These are phyloP conservation scores for Mustela erminea DNA, from an alignment of 2,797 vertebrate genomes.

Conservation along the genomic window DNA sequence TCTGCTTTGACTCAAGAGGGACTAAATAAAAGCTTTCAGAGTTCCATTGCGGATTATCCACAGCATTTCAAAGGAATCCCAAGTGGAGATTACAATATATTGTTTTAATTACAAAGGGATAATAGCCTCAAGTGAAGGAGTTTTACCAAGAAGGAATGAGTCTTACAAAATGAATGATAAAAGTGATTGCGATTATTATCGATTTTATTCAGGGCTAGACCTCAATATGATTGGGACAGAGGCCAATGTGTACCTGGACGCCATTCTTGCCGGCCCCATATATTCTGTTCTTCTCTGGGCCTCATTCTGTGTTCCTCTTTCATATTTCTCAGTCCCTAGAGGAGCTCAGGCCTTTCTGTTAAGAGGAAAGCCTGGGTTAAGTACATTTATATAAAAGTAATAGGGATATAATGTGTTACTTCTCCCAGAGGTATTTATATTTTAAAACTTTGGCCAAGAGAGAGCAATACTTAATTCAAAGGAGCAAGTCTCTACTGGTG, in stretches of 20 bases:
- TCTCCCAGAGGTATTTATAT: slow-evolving; percentile 61
- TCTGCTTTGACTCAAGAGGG: slow-evolving; percentile 72
- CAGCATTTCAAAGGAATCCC: slow-evolving; percentile 33
- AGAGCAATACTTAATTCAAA: slow-evolving; percentile 52
- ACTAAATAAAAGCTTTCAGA: slow-evolving; percentile 67
- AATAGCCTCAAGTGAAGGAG: slow-evolving; percentile 63
- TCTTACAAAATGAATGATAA: slow-evolving; percentile 65
- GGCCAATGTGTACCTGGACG: background rate
- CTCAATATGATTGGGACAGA: background rate
- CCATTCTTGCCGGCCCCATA: background rate
- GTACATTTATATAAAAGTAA: slow-evolving; percentile 62
- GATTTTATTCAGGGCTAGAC: slow-evolving; percentile 60
- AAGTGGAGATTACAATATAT: slow-evolving; percentile 67
- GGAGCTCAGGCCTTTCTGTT: background rate
- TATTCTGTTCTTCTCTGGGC: background rate
- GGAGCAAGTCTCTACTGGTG: background rate
- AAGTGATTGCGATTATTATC: slow-evolving; percentile 58
- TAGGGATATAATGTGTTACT: slow-evolving; percentile 26
- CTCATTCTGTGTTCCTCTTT: background rate
- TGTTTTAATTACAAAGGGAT: slow-evolving; percentile 80
- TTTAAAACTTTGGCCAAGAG: slow-evolving; percentile 53
- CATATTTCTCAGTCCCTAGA: slow-evolving; percentile 13
- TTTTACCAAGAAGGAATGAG: slow-evolving; percentile 68
- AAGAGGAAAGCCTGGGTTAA: slow-evolving; percentile 58
- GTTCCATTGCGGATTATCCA: slow-evolving; percentile 7